Conservation (phyloP, 2,797 vertebrate species). For the Erpetoichthys calabaricus region DNA sequence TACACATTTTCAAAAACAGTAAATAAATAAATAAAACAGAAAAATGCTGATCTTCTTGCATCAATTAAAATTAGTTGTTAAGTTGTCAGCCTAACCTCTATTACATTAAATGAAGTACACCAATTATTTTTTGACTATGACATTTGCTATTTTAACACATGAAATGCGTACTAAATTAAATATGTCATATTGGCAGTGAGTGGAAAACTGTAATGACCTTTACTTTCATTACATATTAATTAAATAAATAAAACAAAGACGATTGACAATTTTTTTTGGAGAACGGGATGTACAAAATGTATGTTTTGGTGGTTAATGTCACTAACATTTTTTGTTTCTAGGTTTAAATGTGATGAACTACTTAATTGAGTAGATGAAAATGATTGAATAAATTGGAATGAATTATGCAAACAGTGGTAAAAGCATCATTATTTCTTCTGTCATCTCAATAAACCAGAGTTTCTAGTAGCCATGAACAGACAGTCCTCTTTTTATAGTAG, state of each 20-base stretch:
- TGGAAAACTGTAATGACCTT: neutral
- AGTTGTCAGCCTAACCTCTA: neutral
- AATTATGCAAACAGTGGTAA: no score
- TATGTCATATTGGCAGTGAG: neutral
- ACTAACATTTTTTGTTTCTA: no score
- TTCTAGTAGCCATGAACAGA: no score
- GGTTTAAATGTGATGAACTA: no score
- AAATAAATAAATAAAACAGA: constrained; percentile 1
- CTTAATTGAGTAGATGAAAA: no score
- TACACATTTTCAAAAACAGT: neutral
- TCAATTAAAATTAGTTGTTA: neutral
- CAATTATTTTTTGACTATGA: neutral
- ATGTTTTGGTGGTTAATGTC: no score
- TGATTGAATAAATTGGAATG: no score
- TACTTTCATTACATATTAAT: neutral
- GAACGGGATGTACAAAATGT: no score
- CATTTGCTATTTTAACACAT: neutral
- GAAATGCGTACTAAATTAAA: neutral
- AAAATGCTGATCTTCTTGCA: neutral
- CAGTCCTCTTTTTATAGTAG: no score
- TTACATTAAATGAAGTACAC: neutral
- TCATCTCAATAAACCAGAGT: no score
- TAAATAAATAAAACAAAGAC: neutral
- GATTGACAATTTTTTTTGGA: no score
- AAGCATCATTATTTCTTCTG: no score